A percentile compares a stretch with the other conserved stretches of the same genome.
Conservation (phyloP, 2,113 vertebrate genomes). For the Perca fluviatilis region DNA sequence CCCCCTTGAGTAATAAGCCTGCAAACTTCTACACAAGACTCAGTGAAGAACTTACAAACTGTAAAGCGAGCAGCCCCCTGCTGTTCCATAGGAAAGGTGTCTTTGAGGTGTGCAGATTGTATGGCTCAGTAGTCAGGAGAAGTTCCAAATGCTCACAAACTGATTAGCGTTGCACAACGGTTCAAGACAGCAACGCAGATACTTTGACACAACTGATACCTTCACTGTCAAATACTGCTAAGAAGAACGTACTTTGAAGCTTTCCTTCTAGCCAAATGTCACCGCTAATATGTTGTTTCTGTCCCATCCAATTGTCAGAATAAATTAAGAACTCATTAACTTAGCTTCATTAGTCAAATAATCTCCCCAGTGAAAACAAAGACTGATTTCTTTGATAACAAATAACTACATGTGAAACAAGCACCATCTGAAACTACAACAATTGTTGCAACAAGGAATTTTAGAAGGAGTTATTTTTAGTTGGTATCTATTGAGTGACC, state of each 20-base stretch:
- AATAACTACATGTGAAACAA: conserved; percentile 41
- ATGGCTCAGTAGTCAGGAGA: conserved; percentile 77
- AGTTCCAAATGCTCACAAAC: conserved; percentile 70
- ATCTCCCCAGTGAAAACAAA: conserved; percentile 47
- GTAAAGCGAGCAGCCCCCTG: conserved; percentile 73
- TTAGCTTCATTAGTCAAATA: conserved; percentile 43
- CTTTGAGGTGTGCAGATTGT: conserved; percentile 82
- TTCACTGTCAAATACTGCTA: conserved; percentile 73
- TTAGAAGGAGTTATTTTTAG: conserved; percentile 81
- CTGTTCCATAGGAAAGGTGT: conserved; percentile 83
- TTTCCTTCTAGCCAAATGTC: conserved; percentile 65
- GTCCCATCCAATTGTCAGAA: conserved; percentile 51
- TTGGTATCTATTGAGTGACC: conserved; percentile 76
- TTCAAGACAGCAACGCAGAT: conserved; percentile 72
- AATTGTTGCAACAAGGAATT: conserved; percentile 57
- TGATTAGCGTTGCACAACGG: conserved; percentile 78
- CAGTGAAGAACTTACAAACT: conserved; percentile 78
- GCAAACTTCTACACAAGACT: conserved; percentile 82
- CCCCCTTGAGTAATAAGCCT: conserved; percentile 84
- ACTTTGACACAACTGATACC: conserved; percentile 74
- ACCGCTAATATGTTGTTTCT: conserved; percentile 47
- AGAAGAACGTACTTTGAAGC: conserved; percentile 65
- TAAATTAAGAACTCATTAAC: conserved; percentile 59
- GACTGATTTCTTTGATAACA: conserved; percentile 36
- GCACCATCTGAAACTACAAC: conserved; percentile 45